These are phyloP conservation scores for Meloidogyne exigua DNA, from an alignment of 1,140 invertebrate species.

Conservation along the genomic window DNA sequence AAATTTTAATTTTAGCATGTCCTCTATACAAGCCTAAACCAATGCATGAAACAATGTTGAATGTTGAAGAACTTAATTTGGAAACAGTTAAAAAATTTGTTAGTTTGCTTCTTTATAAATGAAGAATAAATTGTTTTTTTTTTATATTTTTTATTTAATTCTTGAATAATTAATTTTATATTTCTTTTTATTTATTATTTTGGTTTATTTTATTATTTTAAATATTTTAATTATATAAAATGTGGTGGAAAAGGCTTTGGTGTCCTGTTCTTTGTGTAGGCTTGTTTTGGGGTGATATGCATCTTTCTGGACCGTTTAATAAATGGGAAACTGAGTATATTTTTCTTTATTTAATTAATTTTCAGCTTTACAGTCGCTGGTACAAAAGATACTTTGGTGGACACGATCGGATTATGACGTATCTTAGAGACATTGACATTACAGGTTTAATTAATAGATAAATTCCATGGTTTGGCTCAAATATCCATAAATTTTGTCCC, in stretches of 20 bases:
- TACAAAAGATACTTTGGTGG: not conserved
- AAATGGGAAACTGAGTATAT: not conserved
- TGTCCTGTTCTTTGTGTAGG: not conserved
- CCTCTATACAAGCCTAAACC: slow-evolving; percentile 56
- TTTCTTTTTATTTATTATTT: not conserved
- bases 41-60: slow-evolving; percentile 49
- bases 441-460: too few species aligned
- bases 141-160: too few species aligned
- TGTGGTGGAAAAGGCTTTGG: not conserved
- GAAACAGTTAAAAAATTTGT: slow-evolving; percentile 54
- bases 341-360: not conserved
- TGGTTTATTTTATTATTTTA: not conserved
- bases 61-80: slow-evolving; percentile 53
- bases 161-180: not conserved
- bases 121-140: slow-evolving; percentile 14
- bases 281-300: not conserved
- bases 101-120: slow-evolving; percentile 40
- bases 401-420: not conserved
- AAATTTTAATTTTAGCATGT: slow-evolving; percentile 37
- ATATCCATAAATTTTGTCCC: too few species aligned
- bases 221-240: not conserved
- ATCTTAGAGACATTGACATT: not conserved
- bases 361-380: not conserved
- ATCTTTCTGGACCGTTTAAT: not conserved
- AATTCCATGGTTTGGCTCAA: too few species aligned